Conservation (phyloP, 2,888 invertebrate species). For the Limenitis camilla region DNA sequence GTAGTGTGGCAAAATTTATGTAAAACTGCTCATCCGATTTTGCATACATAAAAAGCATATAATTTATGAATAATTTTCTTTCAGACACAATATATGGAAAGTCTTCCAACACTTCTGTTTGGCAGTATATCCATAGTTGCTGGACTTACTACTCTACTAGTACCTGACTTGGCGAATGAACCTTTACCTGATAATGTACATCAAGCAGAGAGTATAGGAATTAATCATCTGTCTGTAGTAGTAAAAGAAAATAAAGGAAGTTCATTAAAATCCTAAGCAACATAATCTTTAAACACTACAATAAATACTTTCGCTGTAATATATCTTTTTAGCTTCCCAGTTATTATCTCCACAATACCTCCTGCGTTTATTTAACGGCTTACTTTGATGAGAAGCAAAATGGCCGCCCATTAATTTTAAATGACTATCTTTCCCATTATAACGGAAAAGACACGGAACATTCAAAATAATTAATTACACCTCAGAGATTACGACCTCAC, state of each 20-base stretch:
- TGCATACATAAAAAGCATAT: too few species aligned
- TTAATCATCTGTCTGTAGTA: background rate
- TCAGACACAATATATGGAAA: conserved; percentile 48
- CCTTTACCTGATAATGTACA: conserved; percentile 49
- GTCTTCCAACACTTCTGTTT: conserved; percentile 55
- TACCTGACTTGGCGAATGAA: conserved; percentile 54
- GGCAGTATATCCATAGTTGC: conserved; percentile 49
- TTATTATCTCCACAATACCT: conserved; percentile 21
- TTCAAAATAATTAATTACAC: conserved; percentile 54
- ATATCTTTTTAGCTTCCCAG: conserved; percentile 4
- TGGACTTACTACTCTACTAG: conserved; percentile 44
- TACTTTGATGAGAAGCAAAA: conserved; percentile 50
- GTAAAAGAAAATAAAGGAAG: background rate
- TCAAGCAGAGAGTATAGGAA: conserved; percentile 26
- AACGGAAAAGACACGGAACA: conserved; percentile 41
- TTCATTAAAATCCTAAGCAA: background rate
- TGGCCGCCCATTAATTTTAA: conserved; percentile 54
- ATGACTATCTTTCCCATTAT: conserved; percentile 52
- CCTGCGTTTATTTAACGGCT: conserved; percentile 45
- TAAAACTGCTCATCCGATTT: too few species aligned
- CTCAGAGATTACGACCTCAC: conserved; percentile 34
- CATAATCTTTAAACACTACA: background rate
- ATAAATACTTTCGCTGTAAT: background rate
- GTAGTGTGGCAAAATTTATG: too few species aligned
- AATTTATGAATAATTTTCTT: conserved; percentile 1